phyloP scores from a whole-genome alignment of 2,888 invertebrate species.

The Hemaris fuciformis region DNA sequence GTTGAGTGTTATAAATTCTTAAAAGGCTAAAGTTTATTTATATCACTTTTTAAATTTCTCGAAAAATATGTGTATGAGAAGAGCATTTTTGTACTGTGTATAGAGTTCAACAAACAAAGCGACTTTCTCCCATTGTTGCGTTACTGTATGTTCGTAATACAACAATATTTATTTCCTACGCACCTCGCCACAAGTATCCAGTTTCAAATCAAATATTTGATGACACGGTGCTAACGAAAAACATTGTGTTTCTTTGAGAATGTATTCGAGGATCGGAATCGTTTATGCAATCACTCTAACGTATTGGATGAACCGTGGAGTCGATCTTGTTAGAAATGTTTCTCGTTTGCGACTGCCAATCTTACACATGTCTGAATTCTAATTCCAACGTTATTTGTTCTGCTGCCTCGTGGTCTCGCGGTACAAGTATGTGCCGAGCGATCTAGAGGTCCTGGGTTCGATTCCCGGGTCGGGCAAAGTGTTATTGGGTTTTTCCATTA shows the following conservation, averaged over 20 bases:
- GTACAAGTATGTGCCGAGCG: too few relatives aligned
- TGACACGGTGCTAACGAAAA: slow-evolving; percentile 12
- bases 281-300: neutral
- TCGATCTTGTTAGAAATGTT: slow-evolving; percentile 2
- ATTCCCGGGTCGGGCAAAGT: too few relatives aligned
- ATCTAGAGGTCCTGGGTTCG: too few relatives aligned
- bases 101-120: slow-evolving; percentile 6
- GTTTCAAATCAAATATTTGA: slow-evolving; percentile 16
- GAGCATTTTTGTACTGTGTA: neutral
- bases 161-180: slow-evolving; percentile 5
- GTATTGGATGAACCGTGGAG: neutral
- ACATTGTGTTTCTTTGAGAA: slow-evolving; percentile 4
- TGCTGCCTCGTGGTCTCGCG: too few relatives aligned
- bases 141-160: neutral
- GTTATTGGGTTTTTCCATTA: too few relatives aligned
- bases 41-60: neutral
- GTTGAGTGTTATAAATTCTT: too few relatives aligned
- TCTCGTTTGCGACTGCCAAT: neutral
- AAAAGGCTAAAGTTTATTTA: too few relatives aligned
- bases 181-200: neutral
- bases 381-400: neutral
- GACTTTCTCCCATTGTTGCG: slow-evolving; percentile 4
- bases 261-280: neutral
- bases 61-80: neutral
- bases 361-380: neutral